phyloP scores from a whole-genome alignment of 2,113 vertebrate species.

The Poeciliopsis retropinna region DNA sequence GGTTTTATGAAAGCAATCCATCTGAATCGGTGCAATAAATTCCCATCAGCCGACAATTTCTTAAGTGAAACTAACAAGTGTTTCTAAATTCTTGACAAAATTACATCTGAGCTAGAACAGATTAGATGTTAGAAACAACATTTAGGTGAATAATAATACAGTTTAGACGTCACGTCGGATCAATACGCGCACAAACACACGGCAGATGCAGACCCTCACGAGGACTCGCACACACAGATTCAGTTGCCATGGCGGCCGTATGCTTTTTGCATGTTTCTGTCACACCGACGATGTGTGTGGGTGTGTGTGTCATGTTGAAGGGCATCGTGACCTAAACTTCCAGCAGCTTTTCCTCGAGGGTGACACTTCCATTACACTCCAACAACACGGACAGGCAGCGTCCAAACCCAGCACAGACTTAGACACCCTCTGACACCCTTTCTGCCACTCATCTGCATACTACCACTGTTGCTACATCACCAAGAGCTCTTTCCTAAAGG shows the following conservation, averaged over 20 bases:
- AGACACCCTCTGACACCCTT: constrained; percentile 47
- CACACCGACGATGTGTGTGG: constrained; percentile 30
- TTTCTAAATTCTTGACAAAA: constrained; percentile 69
- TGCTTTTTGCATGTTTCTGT: constrained; percentile 69
- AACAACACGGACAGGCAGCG: constrained; percentile 55
- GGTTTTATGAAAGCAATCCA: constrained; percentile 72
- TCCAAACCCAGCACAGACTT: constrained; percentile 31
- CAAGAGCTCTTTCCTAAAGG: constrained; percentile 16
- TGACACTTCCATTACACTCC: constrained; percentile 67
- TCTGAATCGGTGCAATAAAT: constrained; percentile 67
- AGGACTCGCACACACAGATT: constrained; percentile 12
- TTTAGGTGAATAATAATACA: constrained; percentile 73
- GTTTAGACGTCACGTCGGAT: constrained; percentile 58
- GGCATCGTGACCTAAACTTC: constrained; percentile 62
- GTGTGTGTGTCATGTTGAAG: constrained; percentile 62
- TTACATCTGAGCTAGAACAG: constrained; percentile 56
- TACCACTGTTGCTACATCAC: constrained; percentile 9
- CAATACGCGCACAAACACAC: constrained; percentile 48
- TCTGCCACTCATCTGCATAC: constrained; percentile 33
- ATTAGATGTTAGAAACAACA: constrained; percentile 69
- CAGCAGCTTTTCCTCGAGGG: constrained; percentile 59
- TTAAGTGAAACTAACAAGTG: constrained; percentile 71
- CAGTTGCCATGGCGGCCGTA: constrained; percentile 66
- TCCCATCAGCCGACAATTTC: constrained; percentile 65
- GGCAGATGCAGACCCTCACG: not conserved